A percentile compares a stretch with the other conserved stretches of the same genome.
Evolutionary conservation across 2,888 invertebrate genomes (phyloP).

Genomic region (Diaprepes abbreviatus): DNA sequence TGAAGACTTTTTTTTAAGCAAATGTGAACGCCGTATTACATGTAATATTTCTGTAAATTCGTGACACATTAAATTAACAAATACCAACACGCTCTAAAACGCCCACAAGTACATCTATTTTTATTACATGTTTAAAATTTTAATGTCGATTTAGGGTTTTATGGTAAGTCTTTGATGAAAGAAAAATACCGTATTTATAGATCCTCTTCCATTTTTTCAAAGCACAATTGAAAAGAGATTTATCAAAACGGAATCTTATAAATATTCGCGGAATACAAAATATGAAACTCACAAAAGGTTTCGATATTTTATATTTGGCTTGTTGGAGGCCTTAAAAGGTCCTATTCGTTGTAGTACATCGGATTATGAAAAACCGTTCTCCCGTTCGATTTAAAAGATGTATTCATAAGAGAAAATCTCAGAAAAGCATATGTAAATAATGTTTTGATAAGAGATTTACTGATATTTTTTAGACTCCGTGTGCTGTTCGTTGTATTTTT

Average conservation of each 20-base stretch:
- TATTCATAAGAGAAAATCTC: slow-evolving; percentile 19
- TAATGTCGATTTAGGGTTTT: too few relatives aligned
- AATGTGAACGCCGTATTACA: too few relatives aligned
- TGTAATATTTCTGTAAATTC: too few relatives aligned
- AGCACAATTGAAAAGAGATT: neutral
- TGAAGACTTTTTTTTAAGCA: too few relatives aligned
- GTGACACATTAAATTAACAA: too few relatives aligned
- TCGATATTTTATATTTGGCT: slow-evolving; percentile 23
- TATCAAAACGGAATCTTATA: slow-evolving; percentile 9
- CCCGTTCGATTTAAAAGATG: slow-evolving; percentile 18
- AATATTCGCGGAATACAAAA: slow-evolving; percentile 18
- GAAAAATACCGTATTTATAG: neutral
- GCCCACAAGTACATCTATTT: too few relatives aligned
- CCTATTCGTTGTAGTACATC: slow-evolving; percentile 14
- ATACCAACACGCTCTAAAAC: too few relatives aligned
- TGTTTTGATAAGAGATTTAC: slow-evolving; percentile 8
- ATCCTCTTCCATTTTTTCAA: neutral
- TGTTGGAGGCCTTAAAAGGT: slow-evolving; percentile 18
- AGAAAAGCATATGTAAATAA: slow-evolving; percentile 16
- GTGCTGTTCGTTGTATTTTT: neutral
- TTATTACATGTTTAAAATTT: too few relatives aligned
- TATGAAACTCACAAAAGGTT: neutral
- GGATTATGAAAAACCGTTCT: slow-evolving; percentile 21
- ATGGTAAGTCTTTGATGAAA: too few relatives aligned
- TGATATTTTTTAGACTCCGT: neutral